A percentile compares a stretch with the other conserved stretches of the same genome.
phyloP scores from a whole-genome alignment of 1,140 invertebrate species.

The Saccostrea glomerata region DNA sequence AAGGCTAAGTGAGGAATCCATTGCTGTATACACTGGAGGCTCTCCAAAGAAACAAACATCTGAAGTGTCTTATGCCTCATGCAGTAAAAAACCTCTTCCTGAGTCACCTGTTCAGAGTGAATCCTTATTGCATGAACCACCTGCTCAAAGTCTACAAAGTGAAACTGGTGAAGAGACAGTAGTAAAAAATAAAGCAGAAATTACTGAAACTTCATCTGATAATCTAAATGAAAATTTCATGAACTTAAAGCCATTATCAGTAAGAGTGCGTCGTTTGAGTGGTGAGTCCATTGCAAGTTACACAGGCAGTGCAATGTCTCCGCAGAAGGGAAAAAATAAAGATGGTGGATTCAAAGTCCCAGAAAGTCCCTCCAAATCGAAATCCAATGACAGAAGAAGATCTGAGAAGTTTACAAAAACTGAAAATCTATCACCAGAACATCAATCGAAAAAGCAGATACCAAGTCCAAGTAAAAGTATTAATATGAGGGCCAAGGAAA shows the following conservation, averaged over 20 bases:
- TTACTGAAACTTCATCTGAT: not conserved
- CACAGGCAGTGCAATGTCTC: not conserved
- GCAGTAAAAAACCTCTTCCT: not conserved
- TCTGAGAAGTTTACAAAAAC: not conserved
- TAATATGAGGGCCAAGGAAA: not conserved
- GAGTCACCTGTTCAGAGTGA: not conserved
- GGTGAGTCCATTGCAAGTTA: not conserved
- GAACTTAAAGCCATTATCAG: not conserved
- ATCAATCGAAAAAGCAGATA: not conserved
- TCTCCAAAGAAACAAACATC: not conserved
- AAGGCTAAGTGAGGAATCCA: conserved; percentile 23
- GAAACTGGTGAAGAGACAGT: not conserved
- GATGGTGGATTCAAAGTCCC: not conserved
- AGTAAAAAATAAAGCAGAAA: not conserved
- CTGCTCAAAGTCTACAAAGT: not conserved
- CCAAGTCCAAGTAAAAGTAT: not conserved
- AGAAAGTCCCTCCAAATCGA: not conserved
- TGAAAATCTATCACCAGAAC: not conserved
- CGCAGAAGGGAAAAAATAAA: not conserved
- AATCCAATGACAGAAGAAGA: not conserved
- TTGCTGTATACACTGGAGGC: not conserved
- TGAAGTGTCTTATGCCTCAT: not conserved
- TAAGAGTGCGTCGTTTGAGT: not conserved
- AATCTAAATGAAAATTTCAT: not conserved
- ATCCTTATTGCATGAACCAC: not conserved